These are phyloP conservation scores for Zaprionus ornatus DNA, from an alignment of 1,140 invertebrate genomes.

Conservation along the genomic window DNA sequence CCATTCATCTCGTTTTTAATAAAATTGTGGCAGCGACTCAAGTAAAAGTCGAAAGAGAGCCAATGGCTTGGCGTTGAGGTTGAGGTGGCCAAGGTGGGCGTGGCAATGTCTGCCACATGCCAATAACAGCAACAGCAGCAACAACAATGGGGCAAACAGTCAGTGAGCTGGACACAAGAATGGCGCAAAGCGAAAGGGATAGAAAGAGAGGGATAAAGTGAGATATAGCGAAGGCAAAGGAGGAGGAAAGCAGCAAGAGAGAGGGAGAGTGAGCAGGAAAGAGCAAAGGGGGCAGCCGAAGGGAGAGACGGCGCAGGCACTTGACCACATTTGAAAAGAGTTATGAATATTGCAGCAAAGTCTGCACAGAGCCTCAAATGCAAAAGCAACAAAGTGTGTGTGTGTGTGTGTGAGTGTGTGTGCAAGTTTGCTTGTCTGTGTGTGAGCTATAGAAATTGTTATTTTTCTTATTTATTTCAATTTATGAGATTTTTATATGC, in stretches of 20 bases:
- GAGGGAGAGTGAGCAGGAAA: neutral
- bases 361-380: constrained; percentile 22
- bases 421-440: constrained; percentile 10
- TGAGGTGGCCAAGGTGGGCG: constrained; percentile 19
- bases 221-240: neutral
- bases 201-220: neutral
- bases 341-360: constrained; percentile 76
- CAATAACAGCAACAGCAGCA: constrained; percentile 40
- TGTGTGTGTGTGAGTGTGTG: constrained; percentile 19
- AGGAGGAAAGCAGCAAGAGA: constrained; percentile 2
- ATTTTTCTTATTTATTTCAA: constrained; percentile 81
- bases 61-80: neutral
- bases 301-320: constrained; percentile 43
- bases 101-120: constrained; percentile 41
- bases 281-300: neutral
- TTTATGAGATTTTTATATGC: constrained; percentile 80
- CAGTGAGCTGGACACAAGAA: constrained; percentile 22
- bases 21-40: constrained; percentile 58
- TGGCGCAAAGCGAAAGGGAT: neutral
- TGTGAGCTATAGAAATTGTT: constrained; percentile 58
- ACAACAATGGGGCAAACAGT: constrained; percentile 28
- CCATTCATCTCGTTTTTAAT: constrained; percentile 78
- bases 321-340: constrained; percentile 82
- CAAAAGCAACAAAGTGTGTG: constrained; percentile 10
- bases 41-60: constrained; percentile 13